Percentiles rank a stretch among this genome's conserved stretches.
Conservation (phyloP, 2,888 invertebrate genomes). For the Frankliniella intonsa region DNA sequence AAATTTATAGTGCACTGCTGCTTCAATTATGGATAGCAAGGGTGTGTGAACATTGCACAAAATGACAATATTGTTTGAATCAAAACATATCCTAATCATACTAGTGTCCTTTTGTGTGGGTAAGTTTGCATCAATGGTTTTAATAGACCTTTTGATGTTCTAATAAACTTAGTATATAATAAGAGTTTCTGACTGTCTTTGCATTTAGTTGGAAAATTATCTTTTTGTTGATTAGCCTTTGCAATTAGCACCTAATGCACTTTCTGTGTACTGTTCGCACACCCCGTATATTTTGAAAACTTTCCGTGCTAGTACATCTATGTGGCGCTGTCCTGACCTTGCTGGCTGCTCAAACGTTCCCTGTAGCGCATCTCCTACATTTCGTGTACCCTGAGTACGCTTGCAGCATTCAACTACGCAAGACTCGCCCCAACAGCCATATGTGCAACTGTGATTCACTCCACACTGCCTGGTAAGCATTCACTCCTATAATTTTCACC, state of each 20-base stretch:
- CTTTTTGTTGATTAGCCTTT: background rate
- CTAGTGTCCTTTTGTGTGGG: background rate
- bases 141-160: background rate
- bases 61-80: constrained; percentile 26
- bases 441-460: constrained; percentile 1
- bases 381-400: background rate
- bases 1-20: constrained; percentile 19
- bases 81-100: constrained; percentile 28
- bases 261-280: constrained; percentile 8
- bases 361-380: constrained; percentile 16
- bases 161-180: background rate
- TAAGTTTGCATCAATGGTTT: background rate
- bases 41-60: constrained; percentile 21
- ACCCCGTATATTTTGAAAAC: background rate
- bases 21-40: constrained; percentile 10
- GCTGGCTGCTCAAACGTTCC: constrained; percentile 14
- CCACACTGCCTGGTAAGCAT: constrained; percentile 9
- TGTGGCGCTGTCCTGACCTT: constrained; percentile 8
- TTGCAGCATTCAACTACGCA: background rate
- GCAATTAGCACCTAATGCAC: background rate
- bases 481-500: background rate
- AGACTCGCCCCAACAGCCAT: background rate
- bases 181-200: background rate
- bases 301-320: background rate
- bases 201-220: background rate